Conservation (phyloP, 2,888 invertebrate genomes). For the Metallyticus violacea region DNA sequence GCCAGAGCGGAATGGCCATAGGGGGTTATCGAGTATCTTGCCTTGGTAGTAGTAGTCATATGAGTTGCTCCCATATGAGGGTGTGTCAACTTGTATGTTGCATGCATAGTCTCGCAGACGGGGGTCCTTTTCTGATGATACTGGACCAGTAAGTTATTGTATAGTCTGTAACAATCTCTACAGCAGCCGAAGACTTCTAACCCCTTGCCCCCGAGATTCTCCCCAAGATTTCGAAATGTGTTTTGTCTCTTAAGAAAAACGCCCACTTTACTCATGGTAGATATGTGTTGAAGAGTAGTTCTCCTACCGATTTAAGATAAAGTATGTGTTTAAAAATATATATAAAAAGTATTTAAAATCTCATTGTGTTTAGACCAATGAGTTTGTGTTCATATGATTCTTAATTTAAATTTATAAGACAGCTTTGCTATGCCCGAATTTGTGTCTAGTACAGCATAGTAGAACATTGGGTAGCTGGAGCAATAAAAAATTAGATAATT, state of each 20-base stretch:
- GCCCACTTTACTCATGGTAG: neutral
- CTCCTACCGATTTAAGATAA: neutral
- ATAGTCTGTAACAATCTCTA: neutral
- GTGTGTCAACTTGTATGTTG: conserved; percentile 3
- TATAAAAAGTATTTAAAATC: too few relatives aligned
- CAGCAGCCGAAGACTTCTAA: neutral
- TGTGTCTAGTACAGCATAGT: too few relatives aligned
- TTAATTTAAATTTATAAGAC: too few relatives aligned
- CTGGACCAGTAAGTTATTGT: neutral
- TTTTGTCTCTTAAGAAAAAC: neutral
- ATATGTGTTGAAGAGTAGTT: neutral
- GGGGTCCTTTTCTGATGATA: conserved; percentile 6
- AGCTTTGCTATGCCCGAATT: too few relatives aligned
- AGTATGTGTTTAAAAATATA: too few relatives aligned
- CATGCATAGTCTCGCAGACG: conserved; percentile 3
- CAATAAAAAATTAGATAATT: too few relatives aligned
- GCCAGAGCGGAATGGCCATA: neutral
- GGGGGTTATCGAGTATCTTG: conserved; percentile 14
- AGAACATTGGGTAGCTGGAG: too few relatives aligned
- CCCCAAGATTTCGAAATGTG: neutral
- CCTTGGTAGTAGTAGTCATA: neutral
- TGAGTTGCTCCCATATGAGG: neutral
- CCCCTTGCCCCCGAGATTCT: neutral
- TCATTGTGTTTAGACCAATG: too few relatives aligned
- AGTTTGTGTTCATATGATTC: too few relatives aligned